phyloP scores from a whole-genome alignment of 2,113 vertebrate genomes.

The Cryptotis parvus region DNA sequence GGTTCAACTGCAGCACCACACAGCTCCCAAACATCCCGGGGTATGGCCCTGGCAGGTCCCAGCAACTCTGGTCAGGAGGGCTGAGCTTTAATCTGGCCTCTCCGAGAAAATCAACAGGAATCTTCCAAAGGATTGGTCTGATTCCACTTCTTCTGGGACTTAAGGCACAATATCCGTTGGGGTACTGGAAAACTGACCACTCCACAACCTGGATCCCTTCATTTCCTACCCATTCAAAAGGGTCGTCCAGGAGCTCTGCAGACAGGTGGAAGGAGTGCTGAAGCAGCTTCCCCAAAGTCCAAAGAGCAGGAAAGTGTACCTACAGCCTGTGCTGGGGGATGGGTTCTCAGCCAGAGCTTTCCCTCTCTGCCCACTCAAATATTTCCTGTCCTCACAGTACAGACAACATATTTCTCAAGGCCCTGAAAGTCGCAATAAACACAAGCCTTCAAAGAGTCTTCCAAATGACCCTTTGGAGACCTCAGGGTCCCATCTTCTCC shows the following conservation, averaged over 20 bases:
- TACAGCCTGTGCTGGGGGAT: not conserved
- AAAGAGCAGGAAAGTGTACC: not conserved
- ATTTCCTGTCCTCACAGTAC: not conserved
- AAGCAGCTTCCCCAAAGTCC: not conserved
- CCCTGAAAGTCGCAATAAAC: not conserved
- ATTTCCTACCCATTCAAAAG: not conserved
- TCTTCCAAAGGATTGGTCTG: not conserved
- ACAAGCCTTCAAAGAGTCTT: not conserved
- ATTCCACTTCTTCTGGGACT: not conserved
- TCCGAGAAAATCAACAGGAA: not conserved
- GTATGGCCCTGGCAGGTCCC: too few species aligned
- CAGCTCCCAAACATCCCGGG: too few species aligned
- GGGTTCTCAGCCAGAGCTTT: not conserved
- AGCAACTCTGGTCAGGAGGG: too few species aligned
- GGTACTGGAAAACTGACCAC: not conserved
- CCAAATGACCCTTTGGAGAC: not conserved
- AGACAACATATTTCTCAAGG: conserved; percentile 30
- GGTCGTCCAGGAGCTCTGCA: not conserved
- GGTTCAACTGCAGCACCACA: too few species aligned
- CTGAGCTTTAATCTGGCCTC: too few species aligned
- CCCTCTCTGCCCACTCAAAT: not conserved
- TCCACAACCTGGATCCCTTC: not conserved
- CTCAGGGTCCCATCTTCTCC: not conserved
- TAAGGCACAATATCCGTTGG: not conserved
- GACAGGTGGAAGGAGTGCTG: not conserved